These are phyloP conservation scores for Goniozus legneri DNA, from an alignment of 1,140 invertebrate genomes.

Conservation along the genomic window DNA sequence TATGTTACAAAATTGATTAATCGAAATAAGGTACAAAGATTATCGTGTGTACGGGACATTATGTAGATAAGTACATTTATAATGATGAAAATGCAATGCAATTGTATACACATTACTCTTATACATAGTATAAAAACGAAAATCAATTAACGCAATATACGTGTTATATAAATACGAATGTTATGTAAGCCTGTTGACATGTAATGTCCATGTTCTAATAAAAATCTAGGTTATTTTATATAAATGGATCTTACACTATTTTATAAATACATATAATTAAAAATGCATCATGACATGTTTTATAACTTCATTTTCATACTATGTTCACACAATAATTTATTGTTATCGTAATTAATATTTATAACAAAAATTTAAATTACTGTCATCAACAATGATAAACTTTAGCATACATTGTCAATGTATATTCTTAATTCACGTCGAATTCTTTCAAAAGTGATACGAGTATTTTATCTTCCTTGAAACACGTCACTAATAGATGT, in stretches of 20 bases:
- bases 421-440: conserved; percentile 1
- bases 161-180: conserved; percentile 17
- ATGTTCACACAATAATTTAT: no score
- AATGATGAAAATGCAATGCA: conserved; percentile 11
- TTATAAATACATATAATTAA: no score
- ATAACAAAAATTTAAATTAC: no score
- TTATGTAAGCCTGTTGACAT: conserved; percentile 38
- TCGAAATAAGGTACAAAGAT: neutral
- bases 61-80: neutral
- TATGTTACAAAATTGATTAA: no score
- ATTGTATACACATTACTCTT: conserved; percentile 17
- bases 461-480: conserved; percentile 20
- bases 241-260: conserved; percentile 24
- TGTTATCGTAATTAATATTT: no score
- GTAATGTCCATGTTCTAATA: conserved; percentile 47
- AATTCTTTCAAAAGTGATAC: conserved; percentile 16
- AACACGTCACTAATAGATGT: conserved; percentile 16
- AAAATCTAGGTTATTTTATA: conserved; percentile 50
- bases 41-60: conserved; percentile 13
- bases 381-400: no score
- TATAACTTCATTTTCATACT: no score
- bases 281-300: no score
- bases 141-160: conserved; percentile 21
- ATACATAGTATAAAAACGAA: conserved; percentile 25
- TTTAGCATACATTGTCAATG: no score